Evolutionary conservation across 2,888 invertebrate species (phyloP).

Genomic region (Phlogophora meticulosa): DNA sequence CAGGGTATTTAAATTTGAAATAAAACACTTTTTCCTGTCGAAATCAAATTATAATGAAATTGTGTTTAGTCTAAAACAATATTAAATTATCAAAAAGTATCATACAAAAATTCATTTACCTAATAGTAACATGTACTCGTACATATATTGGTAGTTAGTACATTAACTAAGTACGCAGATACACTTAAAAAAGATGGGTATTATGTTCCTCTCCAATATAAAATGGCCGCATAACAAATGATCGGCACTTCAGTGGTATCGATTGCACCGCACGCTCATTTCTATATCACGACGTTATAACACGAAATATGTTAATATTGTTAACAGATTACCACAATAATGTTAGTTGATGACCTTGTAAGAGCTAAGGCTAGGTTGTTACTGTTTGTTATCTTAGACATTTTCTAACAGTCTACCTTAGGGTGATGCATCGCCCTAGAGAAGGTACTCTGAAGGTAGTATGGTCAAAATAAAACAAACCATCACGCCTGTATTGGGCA

Average conservation of each 20-base stretch:
- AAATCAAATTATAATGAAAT: no score
- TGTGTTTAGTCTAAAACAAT: no score
- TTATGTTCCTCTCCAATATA: conserved; percentile 23
- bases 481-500: no score
- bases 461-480: no score
- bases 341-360: conserved; percentile 53
- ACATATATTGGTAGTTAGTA: no score
- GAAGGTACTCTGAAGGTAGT: no score
- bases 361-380: neutral
- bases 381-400: neutral
- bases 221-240: conserved; percentile 30
- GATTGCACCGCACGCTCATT: conserved; percentile 54
- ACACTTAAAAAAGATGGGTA: neutral
- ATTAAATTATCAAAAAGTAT: no score
- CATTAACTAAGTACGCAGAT: neutral
- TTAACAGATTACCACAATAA: conserved; percentile 44
- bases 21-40: no score
- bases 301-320: conserved; percentile 64
- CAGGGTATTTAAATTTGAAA: no score
- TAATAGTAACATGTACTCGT: no score
- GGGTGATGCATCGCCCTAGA: no score
- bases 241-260: conserved; percentile 30
- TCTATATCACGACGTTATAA: conserved; percentile 57
- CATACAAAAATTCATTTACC: no score
- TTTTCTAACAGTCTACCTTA: neutral